phyloP scores from a whole-genome alignment of 1,140 invertebrate species.

The Drosophila nigrodunni region DNA sequence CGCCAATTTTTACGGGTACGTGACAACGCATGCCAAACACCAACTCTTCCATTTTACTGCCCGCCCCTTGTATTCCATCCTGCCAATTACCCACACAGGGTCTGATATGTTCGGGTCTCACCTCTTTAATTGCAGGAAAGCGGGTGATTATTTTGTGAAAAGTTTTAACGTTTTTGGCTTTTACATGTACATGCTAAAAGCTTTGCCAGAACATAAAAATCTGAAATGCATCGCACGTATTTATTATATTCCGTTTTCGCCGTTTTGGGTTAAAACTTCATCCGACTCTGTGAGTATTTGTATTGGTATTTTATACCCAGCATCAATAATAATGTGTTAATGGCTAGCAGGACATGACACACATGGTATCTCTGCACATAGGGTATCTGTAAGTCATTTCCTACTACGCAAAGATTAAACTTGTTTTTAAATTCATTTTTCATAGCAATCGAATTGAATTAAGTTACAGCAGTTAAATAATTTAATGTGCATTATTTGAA shows the following conservation, averaged over 20 bases:
- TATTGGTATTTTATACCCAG: slow-evolving; percentile 28
- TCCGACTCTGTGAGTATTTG: slow-evolving; percentile 24
- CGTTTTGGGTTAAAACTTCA: slow-evolving; percentile 68
- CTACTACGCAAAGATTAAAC: too few species aligned
- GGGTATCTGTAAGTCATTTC: slow-evolving; percentile 6
- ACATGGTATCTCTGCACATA: not conserved
- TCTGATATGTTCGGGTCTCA: slow-evolving; percentile 31
- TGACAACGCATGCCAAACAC: slow-evolving; percentile 74
- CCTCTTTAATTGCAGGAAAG: slow-evolving; percentile 73
- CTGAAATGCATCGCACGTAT: slow-evolving; percentile 72
- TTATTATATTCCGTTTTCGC: slow-evolving; percentile 77
- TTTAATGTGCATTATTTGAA: slow-evolving; percentile 62
- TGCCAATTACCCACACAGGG: not conserved
- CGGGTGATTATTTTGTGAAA: slow-evolving; percentile 71
- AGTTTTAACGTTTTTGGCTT: slow-evolving; percentile 46
- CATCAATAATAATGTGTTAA: not conserved
- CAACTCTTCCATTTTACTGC: slow-evolving; percentile 17
- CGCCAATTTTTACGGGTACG: slow-evolving; percentile 74
- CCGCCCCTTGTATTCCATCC: not conserved
- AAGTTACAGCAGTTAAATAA: slow-evolving; percentile 38
- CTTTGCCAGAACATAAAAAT: slow-evolving; percentile 52
- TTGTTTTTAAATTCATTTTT: slow-evolving; percentile 50
- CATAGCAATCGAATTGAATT: slow-evolving; percentile 61
- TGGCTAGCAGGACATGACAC: not conserved
- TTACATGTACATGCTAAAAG: slow-evolving; percentile 36